These are phyloP conservation scores for Ceratina japonica DNA, from an alignment of 1,140 invertebrate genomes.

Conservation along the genomic window DNA sequence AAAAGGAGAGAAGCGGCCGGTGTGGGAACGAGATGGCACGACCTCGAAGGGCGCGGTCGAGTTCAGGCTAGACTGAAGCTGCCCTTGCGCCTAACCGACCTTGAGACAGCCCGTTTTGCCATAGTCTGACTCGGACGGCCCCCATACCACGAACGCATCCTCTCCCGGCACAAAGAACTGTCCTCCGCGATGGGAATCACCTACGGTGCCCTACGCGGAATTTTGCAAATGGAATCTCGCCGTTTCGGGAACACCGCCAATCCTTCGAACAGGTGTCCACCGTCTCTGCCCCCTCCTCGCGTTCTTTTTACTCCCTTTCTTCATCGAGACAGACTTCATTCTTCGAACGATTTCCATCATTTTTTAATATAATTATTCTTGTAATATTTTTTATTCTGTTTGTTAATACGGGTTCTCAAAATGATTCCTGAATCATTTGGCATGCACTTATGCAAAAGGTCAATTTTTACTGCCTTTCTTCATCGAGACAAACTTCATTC, in stretches of 20 bases:
- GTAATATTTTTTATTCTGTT: too few relatives aligned
- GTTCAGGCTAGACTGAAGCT: slow-evolving; percentile 71
- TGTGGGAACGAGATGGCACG: slow-evolving; percentile 67
- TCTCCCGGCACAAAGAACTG: slow-evolving; percentile 57
- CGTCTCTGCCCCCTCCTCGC: neutral
- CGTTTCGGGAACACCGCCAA: neutral
- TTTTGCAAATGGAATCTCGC: slow-evolving; percentile 39
- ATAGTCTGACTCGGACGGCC: slow-evolving; percentile 51
- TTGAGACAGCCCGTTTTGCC: slow-evolving; percentile 69
- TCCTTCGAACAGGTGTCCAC: slow-evolving; percentile 14
- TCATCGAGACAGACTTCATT: neutral
- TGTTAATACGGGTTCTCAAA: too few relatives aligned
- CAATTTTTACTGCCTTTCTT: slow-evolving; percentile 16
- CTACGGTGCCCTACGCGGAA: slow-evolving; percentile 25
- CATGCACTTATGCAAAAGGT: too few relatives aligned
- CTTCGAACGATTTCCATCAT: neutral
- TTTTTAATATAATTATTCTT: too few relatives aligned
- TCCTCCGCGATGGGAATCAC: slow-evolving; percentile 37
- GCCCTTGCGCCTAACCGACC: slow-evolving; percentile 71
- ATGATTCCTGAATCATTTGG: too few relatives aligned
- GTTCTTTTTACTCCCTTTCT: slow-evolving; percentile 18
- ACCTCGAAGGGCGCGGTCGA: slow-evolving; percentile 70
- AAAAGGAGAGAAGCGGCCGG: slow-evolving; percentile 37
- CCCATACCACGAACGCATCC: slow-evolving; percentile 52
- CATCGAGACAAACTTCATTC: neutral